Evolutionary conservation across 2,113 vertebrate species (phyloP), one percentile per base, ranked within the genome.

Genomic region (Otis tarda): DNA sequence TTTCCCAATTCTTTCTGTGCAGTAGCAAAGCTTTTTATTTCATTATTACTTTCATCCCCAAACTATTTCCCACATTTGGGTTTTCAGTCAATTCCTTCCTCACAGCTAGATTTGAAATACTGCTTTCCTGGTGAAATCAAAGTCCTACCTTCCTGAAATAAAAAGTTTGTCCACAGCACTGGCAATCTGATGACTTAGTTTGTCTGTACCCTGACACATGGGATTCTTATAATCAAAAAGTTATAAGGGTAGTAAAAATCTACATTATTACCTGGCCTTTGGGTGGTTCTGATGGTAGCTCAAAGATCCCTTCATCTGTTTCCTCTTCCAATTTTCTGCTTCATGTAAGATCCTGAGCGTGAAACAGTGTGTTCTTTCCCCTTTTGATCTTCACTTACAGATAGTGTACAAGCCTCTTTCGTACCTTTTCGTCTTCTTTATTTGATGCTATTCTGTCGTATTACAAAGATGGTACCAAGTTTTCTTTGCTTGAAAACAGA

Each of bases 351-450:
- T 67, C 30, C 30, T 4, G 1, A 87, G 17, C 35, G 80, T n/a
- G 68, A 88, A 80, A 52, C 37, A 55, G 6, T 45, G 21, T 84
- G 33, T 68, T 80, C 69, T 60, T 96, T 39, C 13, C 10, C 27
- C 19, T 87, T 95, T 84, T 89, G 53, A 94, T 82, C 87, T 94
- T 91, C 20, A 82, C 24, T 24, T 57, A 80, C 59, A 67, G 50
- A 53, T 2, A 65, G 22, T 10, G 25, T 63, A 78, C 57, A 76
- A 82, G n/a, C 15, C 33, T 92, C 73, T 77, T 86, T 90, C 45
- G 11, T 83, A 2, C 13, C 3, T 63, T 88, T 89, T 86, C 7
- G 31, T 91, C 50, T 47, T 80, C 68, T 91, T 82, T 89, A 47
- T 91, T 71, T 91, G 65, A 73, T 41, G 45, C 2, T 84, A 27